Conservation (phyloP, 2,888 invertebrate species). For the Ethmia dodecea region DNA sequence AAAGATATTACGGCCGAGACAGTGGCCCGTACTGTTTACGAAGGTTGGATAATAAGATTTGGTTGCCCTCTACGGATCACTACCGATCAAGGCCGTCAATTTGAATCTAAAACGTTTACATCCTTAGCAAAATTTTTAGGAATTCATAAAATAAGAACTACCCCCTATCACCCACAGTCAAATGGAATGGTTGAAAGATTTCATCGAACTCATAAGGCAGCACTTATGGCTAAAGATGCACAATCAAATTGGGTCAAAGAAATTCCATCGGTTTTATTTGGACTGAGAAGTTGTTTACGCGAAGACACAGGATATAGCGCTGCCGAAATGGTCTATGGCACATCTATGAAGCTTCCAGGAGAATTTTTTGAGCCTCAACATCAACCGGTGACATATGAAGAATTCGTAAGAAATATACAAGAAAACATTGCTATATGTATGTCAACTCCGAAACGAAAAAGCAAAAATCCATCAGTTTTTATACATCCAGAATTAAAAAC, state of each 20-base stretch:
- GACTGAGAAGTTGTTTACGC: constrained; percentile 22
- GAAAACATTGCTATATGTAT: constrained; percentile 3
- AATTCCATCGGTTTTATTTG: constrained; percentile 29
- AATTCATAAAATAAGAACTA: constrained; percentile 16
- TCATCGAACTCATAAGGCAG: constrained; percentile 22
- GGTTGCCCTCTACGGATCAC: constrained; percentile 18
- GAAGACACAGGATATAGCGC: constrained; percentile 20
- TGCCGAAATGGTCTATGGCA: constrained; percentile 25
- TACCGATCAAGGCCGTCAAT: constrained; percentile 19
- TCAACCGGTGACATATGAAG: not conserved
- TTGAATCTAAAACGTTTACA: constrained; percentile 17
- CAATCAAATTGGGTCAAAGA: constrained; percentile 17
- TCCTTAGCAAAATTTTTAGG: constrained; percentile 14
- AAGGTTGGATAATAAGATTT: constrained; percentile 17
- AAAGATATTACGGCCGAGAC: constrained; percentile 17
- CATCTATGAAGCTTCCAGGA: constrained; percentile 24
- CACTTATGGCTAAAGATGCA: constrained; percentile 13
- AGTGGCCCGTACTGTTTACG: constrained; percentile 19
- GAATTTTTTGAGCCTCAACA: constrained; percentile 17
- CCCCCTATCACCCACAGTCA: constrained; percentile 18
- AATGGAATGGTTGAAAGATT: constrained; percentile 21
- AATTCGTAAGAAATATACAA: not conserved
- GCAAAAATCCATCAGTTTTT: not conserved
- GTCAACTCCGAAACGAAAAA: constrained; percentile 1
- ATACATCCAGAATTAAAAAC: not conserved